These are phyloP conservation scores for Leuctra nigra DNA, from an alignment of 2,888 invertebrate genomes.

Conservation along the genomic window DNA sequence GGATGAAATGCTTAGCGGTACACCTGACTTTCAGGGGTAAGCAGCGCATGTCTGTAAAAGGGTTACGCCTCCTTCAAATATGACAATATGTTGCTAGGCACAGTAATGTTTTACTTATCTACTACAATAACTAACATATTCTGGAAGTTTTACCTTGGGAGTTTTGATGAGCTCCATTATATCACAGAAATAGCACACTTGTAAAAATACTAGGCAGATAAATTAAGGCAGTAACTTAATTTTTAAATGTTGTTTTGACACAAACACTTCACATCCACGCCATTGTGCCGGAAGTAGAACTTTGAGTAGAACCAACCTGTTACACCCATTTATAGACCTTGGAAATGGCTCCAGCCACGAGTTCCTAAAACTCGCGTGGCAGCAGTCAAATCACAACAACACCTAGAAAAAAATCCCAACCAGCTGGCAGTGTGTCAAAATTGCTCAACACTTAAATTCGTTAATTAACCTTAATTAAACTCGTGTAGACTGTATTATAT, in stretches of 20 bases:
- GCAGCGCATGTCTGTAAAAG: constrained; percentile 8
- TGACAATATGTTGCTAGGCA: constrained; percentile 3
- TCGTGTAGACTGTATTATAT: too few relatives aligned
- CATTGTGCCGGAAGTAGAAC: constrained; percentile 3
- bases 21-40: not conserved
- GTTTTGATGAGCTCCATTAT: constrained; percentile 21
- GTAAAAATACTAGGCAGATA: not conserved
- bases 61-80: constrained; percentile 6
- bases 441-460: too few relatives aligned
- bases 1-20: not conserved
- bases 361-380: too few relatives aligned
- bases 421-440: too few relatives aligned
- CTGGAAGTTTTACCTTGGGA: constrained; percentile 22
- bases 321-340: too few relatives aligned
- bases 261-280: not conserved
- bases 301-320: too few relatives aligned
- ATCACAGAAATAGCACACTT: constrained; percentile 1
- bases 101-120: too few relatives aligned
- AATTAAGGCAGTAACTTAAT: constrained; percentile 1
- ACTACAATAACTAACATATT: too few relatives aligned
- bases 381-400: too few relatives aligned
- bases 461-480: too few relatives aligned
- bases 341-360: too few relatives aligned
- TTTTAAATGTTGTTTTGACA: constrained; percentile 18
- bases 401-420: too few relatives aligned